Evolutionary conservation across 2,797 vertebrate genomes (phyloP), one percentile per base, ranked within the genome.

Genomic region (Gastrophryne carolinensis): DNA sequence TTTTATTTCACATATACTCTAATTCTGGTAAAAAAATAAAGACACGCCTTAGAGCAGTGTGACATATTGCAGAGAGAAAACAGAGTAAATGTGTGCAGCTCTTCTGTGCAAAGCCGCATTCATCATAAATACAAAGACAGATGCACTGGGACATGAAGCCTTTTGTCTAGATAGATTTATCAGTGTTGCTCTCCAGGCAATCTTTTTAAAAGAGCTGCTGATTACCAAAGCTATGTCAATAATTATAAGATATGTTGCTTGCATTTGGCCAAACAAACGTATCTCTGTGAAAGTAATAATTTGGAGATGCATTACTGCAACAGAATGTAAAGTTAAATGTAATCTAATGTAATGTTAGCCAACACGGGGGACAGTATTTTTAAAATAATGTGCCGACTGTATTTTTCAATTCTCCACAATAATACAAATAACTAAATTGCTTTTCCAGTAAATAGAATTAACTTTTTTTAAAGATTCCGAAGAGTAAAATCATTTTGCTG

Each of bases 141-240:
- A 10, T 66, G 63, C 61, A 47, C 5, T 35, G 72, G 72, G 62
- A 74, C 19, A 66, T 35, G 19, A 1, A 74, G 61, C 21, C 34
- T 39, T 64, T 75, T 75, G 63, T 52, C 34, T 24, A 34, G 30
- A 58, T 67, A 75, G 2, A 58, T 75, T 37, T 73, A 58, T 47
- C 63, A 60, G 53, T 17, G 49, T 15, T 67, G 41, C 37, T 74
- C 35, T 49, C 62, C 30, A 47, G 19, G 39, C 53, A 75, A 58
- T 66, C 52, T 75, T 41, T 50, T 29, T 63, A 49, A 53, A 67
- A 26, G 56, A 67, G 39, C 19, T 10, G 19, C 63, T 60, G 63
- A 58, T 75, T 67, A 50, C 72, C 23, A 30, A 29, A 66, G 53
- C 53, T 67, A 58, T 60, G 72, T 60, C 63, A 67, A 50, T 75